Conservation (phyloP, 2,113 vertebrate genomes). For the Solea solea region DNA sequence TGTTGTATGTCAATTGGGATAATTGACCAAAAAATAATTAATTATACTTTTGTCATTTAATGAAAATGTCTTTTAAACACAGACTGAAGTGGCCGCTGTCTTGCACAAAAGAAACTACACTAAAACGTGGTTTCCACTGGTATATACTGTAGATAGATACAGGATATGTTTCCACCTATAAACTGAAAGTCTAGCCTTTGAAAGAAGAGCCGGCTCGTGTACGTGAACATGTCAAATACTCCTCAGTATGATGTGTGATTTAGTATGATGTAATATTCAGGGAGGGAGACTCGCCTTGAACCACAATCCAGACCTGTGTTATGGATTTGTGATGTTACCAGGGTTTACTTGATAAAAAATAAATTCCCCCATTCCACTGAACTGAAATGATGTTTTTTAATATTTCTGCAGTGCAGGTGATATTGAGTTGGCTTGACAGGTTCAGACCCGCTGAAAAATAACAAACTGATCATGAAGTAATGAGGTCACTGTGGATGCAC, state of each 20-base stretch:
- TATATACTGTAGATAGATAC: too few species aligned
- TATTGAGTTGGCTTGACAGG: slow-evolving; percentile 35
- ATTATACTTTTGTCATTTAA: too few species aligned
- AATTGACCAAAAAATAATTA: too few species aligned
- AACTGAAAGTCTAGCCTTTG: too few species aligned
- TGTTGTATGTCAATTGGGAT: too few species aligned
- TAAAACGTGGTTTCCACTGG: too few species aligned
- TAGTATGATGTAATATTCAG: not conserved
- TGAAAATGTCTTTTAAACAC: too few species aligned
- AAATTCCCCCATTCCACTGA: not conserved
- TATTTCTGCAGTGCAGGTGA: slow-evolving; percentile 22
- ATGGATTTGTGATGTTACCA: not conserved
- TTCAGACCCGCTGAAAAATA: slow-evolving; percentile 33
- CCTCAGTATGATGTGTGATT: not conserved
- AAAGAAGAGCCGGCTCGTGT: not conserved
- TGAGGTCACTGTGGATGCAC: slow-evolving; percentile 34
- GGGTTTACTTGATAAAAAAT: too few species aligned
- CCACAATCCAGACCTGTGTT: not conserved
- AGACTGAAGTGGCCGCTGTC: not conserved
- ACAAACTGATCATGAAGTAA: slow-evolving; percentile 61
- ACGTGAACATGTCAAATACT: not conserved
- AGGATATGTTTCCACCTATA: too few species aligned
- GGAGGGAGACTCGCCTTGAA: not conserved
- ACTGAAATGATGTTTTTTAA: slow-evolving; percentile 5
- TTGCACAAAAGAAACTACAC: too few species aligned